Base-by-base conservation (phyloP, 2,797 vertebrate species). In the Clarias pachynema region DNA sequence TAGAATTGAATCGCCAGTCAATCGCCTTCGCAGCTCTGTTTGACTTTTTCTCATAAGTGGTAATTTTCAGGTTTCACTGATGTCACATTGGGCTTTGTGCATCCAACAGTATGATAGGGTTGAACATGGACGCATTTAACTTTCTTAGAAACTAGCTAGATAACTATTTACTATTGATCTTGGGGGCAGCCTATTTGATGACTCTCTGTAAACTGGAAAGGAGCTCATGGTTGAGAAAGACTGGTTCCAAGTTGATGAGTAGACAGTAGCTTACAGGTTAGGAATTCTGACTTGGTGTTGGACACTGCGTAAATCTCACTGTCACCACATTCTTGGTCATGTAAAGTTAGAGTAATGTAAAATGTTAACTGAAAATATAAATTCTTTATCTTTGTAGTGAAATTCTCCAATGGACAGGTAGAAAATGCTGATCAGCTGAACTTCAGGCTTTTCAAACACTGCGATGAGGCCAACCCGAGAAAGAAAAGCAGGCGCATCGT, bases 371-470 rank as follows among this genome's bases (percentile, higher is more conserved):
- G 15, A 20, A 18, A 66, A 66, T 44, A 9, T 60, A 22, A 10
- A 0, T 80, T 65, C 66, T 6, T 65, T n/a, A 63, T 60, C 57
- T 85, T 79, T 87, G 29, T 88, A 99, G 98, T 98, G 60, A 95
- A 94, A 59, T 99, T 99, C 93, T 96, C 98, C 34, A 98, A 99
- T 60, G 97, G 97, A 65, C 93, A 59, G 74, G 90, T 97, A 83
- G 93, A 62, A 89, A 93, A 91, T 78, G 69, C 94, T 2, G 94
- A 94, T 6, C 89, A 89, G 3, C 81, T 99, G 91, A 90, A 93
- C 73, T 97, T 99, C 90, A 92, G 90, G 0, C 87, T 95, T 78
- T 97, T 96, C 87, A 96, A 94, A 82, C 94, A 90, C 91, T 82
- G 73, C 0, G 95, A 98, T 60, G 77, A 73, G 63, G 88, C 16